phyloP scores from a whole-genome alignment of 2,113 vertebrate species.

The Hemichromis elongatus region DNA sequence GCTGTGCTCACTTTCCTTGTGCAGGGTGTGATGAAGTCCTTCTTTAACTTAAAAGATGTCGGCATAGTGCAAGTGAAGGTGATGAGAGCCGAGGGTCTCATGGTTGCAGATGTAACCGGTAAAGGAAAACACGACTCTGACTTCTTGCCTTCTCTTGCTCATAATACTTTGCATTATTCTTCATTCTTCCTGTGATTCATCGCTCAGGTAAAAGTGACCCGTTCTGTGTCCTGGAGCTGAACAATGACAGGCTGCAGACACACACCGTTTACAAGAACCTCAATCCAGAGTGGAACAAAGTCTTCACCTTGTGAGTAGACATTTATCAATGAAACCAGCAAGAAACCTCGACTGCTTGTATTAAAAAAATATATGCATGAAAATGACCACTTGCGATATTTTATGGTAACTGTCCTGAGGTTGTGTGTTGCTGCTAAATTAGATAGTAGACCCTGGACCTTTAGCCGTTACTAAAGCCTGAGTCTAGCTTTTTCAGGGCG shows the following conservation, averaged over 20 bases:
- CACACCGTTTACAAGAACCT: slow-evolving; percentile 94
- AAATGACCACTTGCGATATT: neutral
- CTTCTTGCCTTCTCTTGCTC: neutral
- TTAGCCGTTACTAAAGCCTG: neutral
- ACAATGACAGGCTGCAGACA: slow-evolving; percentile 88
- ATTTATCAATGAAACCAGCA: neutral
- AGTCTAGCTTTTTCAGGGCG: too few relatives aligned
- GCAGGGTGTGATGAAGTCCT: slow-evolving; percentile 75
- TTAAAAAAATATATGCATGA: neutral
- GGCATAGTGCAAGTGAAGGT: slow-evolving; percentile 93
- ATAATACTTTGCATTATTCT: neutral
- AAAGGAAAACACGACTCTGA: slow-evolving; percentile 12
- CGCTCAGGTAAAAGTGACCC: slow-evolving; percentile 89
- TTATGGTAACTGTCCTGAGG: neutral
- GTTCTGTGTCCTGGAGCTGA: slow-evolving; percentile 90
- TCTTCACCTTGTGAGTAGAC: slow-evolving; percentile 90
- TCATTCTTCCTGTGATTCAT: neutral
- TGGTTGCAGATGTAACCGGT: slow-evolving; percentile 94
- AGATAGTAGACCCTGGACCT: neutral
- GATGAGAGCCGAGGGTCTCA: slow-evolving; percentile 88
- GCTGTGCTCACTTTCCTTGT: slow-evolving; percentile 19
- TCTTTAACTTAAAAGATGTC: slow-evolving; percentile 85
- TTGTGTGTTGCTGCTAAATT: neutral
- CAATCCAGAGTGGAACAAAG: slow-evolving; percentile 93
- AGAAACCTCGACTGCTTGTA: neutral